Percentiles rank a stretch among this genome's conserved stretches.
Conservation (phyloP, 2,797 vertebrate genomes). For the Odontamblyopus rebecca region DNA sequence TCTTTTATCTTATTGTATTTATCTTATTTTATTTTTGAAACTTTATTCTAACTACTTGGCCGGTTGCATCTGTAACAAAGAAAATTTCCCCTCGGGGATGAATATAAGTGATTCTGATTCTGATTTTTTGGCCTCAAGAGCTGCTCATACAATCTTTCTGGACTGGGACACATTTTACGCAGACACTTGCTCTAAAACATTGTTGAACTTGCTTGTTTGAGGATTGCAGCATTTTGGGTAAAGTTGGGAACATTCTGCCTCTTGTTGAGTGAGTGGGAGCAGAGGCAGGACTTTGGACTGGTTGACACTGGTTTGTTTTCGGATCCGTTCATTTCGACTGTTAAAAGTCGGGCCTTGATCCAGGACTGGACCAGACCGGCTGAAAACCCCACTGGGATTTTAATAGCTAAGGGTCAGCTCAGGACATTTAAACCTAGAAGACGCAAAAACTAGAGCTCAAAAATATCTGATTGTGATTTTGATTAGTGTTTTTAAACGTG, state of each 20-base stretch:
- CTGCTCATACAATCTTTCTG: too few species aligned
- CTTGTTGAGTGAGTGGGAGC: background rate
- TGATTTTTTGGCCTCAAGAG: too few species aligned
- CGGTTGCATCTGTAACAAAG: too few species aligned
- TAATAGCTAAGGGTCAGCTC: slow-evolving; percentile 3
- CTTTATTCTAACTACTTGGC: too few species aligned
- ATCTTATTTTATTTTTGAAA: too few species aligned
- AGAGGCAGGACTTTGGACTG: background rate
- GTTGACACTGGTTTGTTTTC: background rate
- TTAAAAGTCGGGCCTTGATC: slow-evolving; percentile 31
- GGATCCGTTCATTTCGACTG: slow-evolving; percentile 17
- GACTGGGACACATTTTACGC: too few species aligned
- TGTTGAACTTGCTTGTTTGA: background rate
- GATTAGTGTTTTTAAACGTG: too few species aligned
- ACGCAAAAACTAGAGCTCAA: background rate
- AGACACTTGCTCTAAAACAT: too few species aligned
- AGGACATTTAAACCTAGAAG: background rate
- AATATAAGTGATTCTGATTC: too few species aligned
- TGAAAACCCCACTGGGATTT: slow-evolving; percentile 20
- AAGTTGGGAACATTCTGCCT: background rate
- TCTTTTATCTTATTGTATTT: too few species aligned
- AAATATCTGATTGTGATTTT: too few species aligned
- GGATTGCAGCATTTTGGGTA: background rate
- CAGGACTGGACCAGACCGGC: slow-evolving; percentile 16
- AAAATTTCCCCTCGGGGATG: too few species aligned